These are phyloP conservation scores for Microplitis mediator DNA, from an alignment of 1,140 invertebrate species.

Conservation along the genomic window DNA sequence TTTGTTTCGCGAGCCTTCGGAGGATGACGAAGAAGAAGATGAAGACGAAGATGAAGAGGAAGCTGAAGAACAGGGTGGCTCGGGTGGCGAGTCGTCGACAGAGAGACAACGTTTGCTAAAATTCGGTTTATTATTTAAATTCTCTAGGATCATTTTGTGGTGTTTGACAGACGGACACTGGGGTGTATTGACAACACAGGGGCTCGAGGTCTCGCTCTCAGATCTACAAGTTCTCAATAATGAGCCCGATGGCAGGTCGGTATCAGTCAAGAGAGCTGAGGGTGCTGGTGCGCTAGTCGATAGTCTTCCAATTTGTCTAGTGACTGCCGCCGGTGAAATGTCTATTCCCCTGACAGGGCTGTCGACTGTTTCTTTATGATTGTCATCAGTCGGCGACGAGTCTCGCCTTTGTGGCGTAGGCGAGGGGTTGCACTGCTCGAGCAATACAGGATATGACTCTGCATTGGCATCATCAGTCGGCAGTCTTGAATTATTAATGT, in stretches of 20 bases:
- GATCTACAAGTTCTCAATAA: conserved; percentile 52
- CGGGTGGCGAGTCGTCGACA: conserved; percentile 55
- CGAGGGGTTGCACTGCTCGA: conserved; percentile 50
- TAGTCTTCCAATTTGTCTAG: conserved; percentile 56
- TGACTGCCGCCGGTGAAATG: conserved; percentile 40
- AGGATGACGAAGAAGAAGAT: conserved; percentile 19
- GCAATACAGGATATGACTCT: conserved; percentile 47
- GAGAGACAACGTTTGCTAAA: conserved; percentile 55
- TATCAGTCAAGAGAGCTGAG: conserved; percentile 64
- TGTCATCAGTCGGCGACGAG: conserved; percentile 37
- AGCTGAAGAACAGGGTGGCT: conserved; percentile 31
- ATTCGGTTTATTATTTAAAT: conserved; percentile 57
- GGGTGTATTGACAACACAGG: conserved; percentile 60
- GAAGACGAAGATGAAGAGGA: conserved; percentile 26
- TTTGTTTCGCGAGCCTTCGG: conserved; percentile 53
- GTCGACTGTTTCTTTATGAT: conserved; percentile 31
- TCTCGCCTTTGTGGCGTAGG: conserved; percentile 48
- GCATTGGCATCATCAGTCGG: conserved; percentile 40
- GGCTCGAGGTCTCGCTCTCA: conserved; percentile 59
- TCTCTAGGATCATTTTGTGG: conserved; percentile 67
- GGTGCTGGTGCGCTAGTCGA: conserved; percentile 70
- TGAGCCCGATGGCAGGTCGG: conserved; percentile 47
- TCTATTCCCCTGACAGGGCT: conserved; percentile 49
- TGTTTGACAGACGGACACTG: conserved; percentile 67
- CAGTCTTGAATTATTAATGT: conserved; percentile 38